Conservation (phyloP, 2,797 vertebrate species). For the Propithecus deckenii region DNA sequence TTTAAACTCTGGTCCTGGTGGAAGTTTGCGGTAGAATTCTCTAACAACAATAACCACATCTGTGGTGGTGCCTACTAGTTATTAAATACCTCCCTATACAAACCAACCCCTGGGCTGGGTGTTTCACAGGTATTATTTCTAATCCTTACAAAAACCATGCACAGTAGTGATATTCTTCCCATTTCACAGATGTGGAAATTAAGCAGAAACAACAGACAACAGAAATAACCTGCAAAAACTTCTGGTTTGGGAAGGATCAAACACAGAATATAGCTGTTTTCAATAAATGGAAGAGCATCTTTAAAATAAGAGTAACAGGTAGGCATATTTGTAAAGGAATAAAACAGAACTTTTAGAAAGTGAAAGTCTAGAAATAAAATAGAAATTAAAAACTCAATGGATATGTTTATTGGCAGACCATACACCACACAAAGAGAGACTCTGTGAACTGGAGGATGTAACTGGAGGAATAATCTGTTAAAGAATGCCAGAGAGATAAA, state of each 20-base stretch:
- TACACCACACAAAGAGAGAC: background rate
- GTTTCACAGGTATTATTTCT: background rate
- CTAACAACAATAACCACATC: background rate
- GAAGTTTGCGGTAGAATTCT: background rate
- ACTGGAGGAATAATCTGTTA: background rate
- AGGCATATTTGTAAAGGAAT: background rate
- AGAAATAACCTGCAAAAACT: background rate
- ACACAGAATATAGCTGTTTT: background rate
- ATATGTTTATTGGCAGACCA: background rate
- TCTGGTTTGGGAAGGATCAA: background rate
- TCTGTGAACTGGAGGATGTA: background rate
- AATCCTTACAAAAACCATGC: background rate
- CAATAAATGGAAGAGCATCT: background rate
- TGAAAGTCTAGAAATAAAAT: background rate
- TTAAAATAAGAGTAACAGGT: background rate
- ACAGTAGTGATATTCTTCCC: background rate
- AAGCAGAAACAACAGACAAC: background rate
- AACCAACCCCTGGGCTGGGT: background rate
- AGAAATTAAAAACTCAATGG: background rate
- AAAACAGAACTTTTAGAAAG: slow-evolving; percentile 6
- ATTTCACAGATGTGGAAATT: background rate
- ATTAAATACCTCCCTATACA: background rate
- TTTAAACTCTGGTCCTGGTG: background rate
- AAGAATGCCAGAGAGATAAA: background rate
- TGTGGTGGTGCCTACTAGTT: background rate